Percentiles rank a stretch among this genome's conserved stretches.
Conservation (phyloP, 2,888 invertebrate species). For the Mallateleia sp. region DNA sequence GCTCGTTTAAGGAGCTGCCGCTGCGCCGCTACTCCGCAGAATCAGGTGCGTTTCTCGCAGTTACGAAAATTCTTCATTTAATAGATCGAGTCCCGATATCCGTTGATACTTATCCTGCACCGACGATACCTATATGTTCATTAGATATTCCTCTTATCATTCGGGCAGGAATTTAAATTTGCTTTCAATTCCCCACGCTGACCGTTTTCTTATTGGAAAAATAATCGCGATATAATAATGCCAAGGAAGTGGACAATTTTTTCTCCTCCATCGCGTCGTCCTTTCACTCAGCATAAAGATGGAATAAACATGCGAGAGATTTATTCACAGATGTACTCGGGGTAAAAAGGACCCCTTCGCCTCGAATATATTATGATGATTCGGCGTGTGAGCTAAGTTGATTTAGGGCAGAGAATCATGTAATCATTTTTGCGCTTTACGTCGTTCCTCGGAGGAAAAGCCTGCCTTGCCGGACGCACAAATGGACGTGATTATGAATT, state of each 20-base stretch:
- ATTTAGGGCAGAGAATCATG: conserved; percentile 83
- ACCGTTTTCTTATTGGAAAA: conserved; percentile 20
- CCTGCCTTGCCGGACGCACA: conserved; percentile 55
- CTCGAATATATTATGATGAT: conserved; percentile 85
- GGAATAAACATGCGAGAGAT: conserved; percentile 43
- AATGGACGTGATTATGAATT: conserved; percentile 72
- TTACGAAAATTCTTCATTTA: conserved; percentile 76
- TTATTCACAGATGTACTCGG: conserved; percentile 1
- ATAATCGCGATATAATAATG: background rate
- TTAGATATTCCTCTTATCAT: conserved; percentile 65
- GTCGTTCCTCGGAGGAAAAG: conserved; percentile 61
- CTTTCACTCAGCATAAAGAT: no score
- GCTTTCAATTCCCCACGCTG: background rate
- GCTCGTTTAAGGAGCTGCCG: conserved; percentile 74
- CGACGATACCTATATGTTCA: conserved; percentile 45
- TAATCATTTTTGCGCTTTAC: conserved; percentile 77
- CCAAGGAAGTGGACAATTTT: background rate
- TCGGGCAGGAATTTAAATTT: background rate
- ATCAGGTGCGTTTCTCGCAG: conserved; percentile 76
- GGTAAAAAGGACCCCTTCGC: no score
- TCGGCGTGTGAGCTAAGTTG: conserved; percentile 85
- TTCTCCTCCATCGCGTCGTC: no score
- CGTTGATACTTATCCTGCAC: conserved; percentile 62
- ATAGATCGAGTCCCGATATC: conserved; percentile 65
- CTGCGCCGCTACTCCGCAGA: conserved; percentile 44